Evolutionary conservation across 2,797 vertebrate genomes (phyloP).

Genomic region (Dicrostonyx torquatus): DNA sequence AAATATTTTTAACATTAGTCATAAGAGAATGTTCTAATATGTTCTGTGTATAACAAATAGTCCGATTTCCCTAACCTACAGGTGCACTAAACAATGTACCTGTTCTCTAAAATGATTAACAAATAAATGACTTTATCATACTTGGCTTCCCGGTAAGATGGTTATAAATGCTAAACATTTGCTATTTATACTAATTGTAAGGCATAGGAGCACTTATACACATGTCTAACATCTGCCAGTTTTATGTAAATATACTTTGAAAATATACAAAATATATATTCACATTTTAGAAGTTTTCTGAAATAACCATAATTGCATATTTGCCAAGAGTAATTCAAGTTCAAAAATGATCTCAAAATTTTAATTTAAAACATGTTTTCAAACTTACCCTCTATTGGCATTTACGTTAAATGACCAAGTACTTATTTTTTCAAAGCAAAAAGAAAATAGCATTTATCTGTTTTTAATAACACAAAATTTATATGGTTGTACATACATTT

Average conservation of each 20-base stretch:
- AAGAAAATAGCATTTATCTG: slow-evolving; percentile 8
- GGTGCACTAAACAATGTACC: slow-evolving; percentile 33
- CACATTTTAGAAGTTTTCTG: slow-evolving; percentile 41
- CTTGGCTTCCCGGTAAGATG: slow-evolving; percentile 23
- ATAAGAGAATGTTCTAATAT: background rate
- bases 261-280: slow-evolving; percentile 62
- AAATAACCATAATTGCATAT: slow-evolving; percentile 56
- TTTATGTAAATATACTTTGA: slow-evolving; percentile 47
- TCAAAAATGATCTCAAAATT: slow-evolving; percentile 52
- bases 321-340: slow-evolving; percentile 46
- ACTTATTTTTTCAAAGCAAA: slow-evolving; percentile 53
- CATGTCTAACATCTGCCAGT: slow-evolving; percentile 42
- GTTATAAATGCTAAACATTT: slow-evolving; percentile 51
- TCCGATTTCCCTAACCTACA: background rate
- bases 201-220: background rate
- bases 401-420: slow-evolving; percentile 43
- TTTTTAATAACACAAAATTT: background rate
- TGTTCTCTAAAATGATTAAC: slow-evolving; percentile 59
- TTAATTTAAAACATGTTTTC: background rate
- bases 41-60: background rate
- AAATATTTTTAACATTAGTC: background rate
- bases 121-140: slow-evolving; percentile 58
- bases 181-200: slow-evolving; percentile 27
- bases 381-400: background rate
- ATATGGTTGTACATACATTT: background rate